Evolutionary conservation across 2,888 invertebrate species (phyloP).

Genomic region (Cecidostiba fungosa): DNA sequence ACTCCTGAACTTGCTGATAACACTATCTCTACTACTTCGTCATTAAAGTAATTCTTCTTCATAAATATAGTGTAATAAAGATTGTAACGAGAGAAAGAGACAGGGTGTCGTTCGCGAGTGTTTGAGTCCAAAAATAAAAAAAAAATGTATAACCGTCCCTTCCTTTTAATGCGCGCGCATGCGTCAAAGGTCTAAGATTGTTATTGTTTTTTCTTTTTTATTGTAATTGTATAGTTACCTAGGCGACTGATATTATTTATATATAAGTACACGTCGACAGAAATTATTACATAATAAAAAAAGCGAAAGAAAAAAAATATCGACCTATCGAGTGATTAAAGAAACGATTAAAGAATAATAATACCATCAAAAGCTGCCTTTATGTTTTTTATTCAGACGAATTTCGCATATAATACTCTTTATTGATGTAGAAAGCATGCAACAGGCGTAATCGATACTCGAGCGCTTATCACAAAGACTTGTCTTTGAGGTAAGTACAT

Average conservation of each 20-base stretch:
- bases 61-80: conserved; percentile 4
- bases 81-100: neutral
- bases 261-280: conserved; percentile 33
- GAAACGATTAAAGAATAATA: conserved; percentile 31
- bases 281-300: conserved; percentile 15
- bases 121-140: conserved; percentile 60
- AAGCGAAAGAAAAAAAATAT: conserved; percentile 7
- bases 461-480: neutral
- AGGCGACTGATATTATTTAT: conserved; percentile 44
- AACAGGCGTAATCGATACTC: neutral
- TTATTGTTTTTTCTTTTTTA: conserved; percentile 56
- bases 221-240: conserved; percentile 58
- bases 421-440: no score
- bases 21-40: conserved; percentile 35
- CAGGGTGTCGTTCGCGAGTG: conserved; percentile 48
- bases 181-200: conserved; percentile 60
- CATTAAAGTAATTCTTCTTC: conserved; percentile 36
- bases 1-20: conserved; percentile 51
- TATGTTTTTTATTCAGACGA: neutral
- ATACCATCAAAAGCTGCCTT: conserved; percentile 15
- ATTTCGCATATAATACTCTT: neutral
- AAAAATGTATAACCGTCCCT: conserved; percentile 59
- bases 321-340: conserved; percentile 45
- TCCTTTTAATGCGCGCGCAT: conserved; percentile 58
- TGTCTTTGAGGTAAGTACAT: neutral